phyloP scores from a whole-genome alignment of 1,140 invertebrate species.

The Trichonephila clavata region DNA sequence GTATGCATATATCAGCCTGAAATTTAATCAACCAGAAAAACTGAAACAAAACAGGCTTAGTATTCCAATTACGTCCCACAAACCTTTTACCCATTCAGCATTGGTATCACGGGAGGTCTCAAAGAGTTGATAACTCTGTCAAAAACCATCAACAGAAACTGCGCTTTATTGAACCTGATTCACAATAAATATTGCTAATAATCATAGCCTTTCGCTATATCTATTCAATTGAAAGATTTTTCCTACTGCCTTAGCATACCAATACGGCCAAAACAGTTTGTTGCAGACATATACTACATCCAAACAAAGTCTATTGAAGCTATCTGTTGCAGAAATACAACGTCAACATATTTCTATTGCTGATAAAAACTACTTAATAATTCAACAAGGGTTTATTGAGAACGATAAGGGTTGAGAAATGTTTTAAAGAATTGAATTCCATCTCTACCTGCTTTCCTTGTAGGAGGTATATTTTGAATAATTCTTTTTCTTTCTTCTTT shows the following conservation, averaged over 20 bases:
- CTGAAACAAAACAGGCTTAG: too few relatives aligned
- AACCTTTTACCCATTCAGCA: background rate
- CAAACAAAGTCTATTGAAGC: background rate
- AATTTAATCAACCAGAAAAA: too few relatives aligned
- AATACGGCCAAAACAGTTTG: background rate
- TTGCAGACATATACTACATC: background rate
- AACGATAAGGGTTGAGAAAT: background rate
- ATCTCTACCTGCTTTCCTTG: constrained; percentile 14
- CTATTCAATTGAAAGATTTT: background rate
- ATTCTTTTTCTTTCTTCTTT: background rate
- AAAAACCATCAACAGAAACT: background rate
- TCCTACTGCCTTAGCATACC: background rate
- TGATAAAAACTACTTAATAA: constrained; percentile 27
- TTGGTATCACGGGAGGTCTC: background rate
- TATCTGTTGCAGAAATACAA: background rate
- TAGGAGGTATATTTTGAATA: constrained; percentile 16
- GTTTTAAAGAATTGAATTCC: constrained; percentile 9
- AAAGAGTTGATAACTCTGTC: background rate
- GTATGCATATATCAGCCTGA: too few relatives aligned
- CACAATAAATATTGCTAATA: background rate
- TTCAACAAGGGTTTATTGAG: background rate
- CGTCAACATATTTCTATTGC: background rate
- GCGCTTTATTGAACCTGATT: background rate
- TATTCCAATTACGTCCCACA: too few relatives aligned
- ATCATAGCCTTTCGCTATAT: background rate